These are phyloP conservation scores for Epinephelus malabaricus DNA, from an alignment of 2,797 vertebrate species.

Conservation along the genomic window DNA sequence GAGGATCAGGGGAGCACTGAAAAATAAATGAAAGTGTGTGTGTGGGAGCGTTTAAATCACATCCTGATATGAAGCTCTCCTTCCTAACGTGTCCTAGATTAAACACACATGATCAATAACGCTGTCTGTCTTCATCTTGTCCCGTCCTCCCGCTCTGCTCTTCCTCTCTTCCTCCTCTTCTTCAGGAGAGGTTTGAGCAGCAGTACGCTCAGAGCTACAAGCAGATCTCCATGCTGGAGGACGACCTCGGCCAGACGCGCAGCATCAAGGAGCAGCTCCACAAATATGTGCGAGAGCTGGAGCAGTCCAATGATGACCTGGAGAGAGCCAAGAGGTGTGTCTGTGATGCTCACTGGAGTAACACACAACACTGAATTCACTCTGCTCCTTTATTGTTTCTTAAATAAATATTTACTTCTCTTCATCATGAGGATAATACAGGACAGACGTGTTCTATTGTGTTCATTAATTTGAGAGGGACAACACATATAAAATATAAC, in stretches of 20 bases:
- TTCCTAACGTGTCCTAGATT: background rate
- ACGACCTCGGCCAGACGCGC: constrained; percentile 94
- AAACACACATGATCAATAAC: background rate
- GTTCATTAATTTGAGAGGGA: no score
- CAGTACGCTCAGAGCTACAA: constrained; percentile 97
- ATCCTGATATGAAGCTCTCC: background rate
- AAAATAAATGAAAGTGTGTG: constrained; percentile 45
- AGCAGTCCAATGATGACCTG: constrained; percentile 97
- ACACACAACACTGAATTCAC: no score
- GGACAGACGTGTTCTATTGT: background rate
- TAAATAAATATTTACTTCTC: background rate
- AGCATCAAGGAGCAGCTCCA: constrained; percentile 97
- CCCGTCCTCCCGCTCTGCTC: background rate
- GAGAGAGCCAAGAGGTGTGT: constrained; percentile 94
- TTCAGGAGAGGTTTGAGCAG: constrained; percentile 93
- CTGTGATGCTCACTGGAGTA: background rate
- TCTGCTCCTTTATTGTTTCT: no score
- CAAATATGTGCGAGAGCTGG: constrained; percentile 96
- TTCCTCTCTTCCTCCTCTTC: constrained; percentile 25
- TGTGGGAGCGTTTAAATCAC: background rate
- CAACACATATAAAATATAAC: no score
- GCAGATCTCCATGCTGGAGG: constrained; percentile 95
- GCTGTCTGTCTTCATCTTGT: background rate
- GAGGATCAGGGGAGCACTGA: constrained; percentile 21
- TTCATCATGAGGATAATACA: background rate